Conservation (phyloP, 2,113 vertebrate genomes). For the Otolemur garnettii region DNA sequence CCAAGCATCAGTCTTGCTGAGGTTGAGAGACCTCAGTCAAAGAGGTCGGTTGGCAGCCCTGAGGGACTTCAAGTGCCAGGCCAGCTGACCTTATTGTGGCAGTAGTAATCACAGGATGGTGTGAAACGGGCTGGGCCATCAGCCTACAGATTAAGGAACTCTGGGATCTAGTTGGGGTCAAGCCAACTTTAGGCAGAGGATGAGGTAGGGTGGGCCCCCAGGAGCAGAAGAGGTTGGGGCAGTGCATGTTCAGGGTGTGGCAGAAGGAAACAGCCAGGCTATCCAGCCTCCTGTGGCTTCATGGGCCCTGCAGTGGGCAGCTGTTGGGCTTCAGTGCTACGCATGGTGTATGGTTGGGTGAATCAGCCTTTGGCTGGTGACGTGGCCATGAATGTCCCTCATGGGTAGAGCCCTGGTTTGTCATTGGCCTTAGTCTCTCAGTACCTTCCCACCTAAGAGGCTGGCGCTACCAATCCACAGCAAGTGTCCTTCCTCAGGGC, state of each 20-base stretch:
- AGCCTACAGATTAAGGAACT: background rate
- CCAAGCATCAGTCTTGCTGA: too few species aligned
- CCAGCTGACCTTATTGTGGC: background rate
- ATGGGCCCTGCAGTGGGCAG: background rate
- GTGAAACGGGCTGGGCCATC: background rate
- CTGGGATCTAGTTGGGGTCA: background rate
- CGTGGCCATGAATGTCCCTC: rapidly evolving
- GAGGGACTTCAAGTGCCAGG: background rate
- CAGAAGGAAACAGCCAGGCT: background rate
- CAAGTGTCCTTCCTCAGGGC: background rate
- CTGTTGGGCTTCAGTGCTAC: background rate
- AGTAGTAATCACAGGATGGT: background rate
- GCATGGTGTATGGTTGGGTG: rapidly evolving
- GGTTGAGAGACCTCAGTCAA: background rate
- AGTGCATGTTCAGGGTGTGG: too few species aligned
- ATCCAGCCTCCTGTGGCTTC: background rate
- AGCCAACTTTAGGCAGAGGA: background rate
- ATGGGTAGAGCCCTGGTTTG: background rate
- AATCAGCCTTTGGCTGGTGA: background rate
- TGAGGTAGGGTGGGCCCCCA: rapidly evolving
- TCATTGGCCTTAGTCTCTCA: background rate
- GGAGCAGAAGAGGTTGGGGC: background rate
- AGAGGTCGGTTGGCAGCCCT: too few species aligned
- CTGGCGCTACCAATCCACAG: background rate
- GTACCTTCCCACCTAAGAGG: rapidly evolving